Evolutionary conservation across 1,140 invertebrate species (phyloP).

Genomic region (Orius laevigatus): DNA sequence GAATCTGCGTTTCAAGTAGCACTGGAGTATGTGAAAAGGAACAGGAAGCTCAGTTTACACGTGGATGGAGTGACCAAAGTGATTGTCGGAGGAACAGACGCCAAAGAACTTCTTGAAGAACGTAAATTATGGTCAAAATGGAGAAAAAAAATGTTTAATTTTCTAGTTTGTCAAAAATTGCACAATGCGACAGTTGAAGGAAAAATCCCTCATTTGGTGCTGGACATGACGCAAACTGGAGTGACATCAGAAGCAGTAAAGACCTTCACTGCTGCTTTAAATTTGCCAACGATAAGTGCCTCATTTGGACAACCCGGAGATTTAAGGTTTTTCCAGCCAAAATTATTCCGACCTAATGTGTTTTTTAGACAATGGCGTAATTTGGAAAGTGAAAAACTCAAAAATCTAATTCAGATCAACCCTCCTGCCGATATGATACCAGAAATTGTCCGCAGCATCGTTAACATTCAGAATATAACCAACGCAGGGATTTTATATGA

Average conservation of each 20-base stretch:
- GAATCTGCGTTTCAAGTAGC: slow-evolving; percentile 48
- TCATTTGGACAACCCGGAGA: slow-evolving; percentile 71
- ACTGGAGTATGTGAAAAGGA: slow-evolving; percentile 45
- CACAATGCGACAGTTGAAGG: slow-evolving; percentile 40
- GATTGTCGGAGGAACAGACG: slow-evolving; percentile 43
- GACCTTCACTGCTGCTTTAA: slow-evolving; percentile 58
- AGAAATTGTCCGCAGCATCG: slow-evolving; percentile 62
- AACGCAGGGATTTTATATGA: slow-evolving; percentile 85
- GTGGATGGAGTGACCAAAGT: slow-evolving; percentile 41
- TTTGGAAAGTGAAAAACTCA: slow-evolving; percentile 44
- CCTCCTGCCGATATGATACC: slow-evolving; percentile 69
- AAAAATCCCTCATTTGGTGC: slow-evolving; percentile 52
- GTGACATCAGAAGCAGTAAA: slow-evolving; percentile 65
- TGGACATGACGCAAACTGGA: slow-evolving; percentile 62
- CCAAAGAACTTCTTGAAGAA: slow-evolving; percentile 43
- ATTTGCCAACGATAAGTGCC: slow-evolving; percentile 62
- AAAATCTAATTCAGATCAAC: slow-evolving; percentile 52
- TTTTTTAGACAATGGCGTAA: slow-evolving; percentile 49
- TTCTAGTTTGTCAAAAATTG: slow-evolving; percentile 49
- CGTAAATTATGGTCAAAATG: slow-evolving; percentile 29
- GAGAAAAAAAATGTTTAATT: neutral
- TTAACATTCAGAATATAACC: slow-evolving; percentile 64
- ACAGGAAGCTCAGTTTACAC: slow-evolving; percentile 42
- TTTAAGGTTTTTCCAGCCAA: slow-evolving; percentile 33
- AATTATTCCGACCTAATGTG: neutral